Evolutionary conservation across 2,797 vertebrate genomes (phyloP).

Genomic region (Dallia pectoralis): DNA sequence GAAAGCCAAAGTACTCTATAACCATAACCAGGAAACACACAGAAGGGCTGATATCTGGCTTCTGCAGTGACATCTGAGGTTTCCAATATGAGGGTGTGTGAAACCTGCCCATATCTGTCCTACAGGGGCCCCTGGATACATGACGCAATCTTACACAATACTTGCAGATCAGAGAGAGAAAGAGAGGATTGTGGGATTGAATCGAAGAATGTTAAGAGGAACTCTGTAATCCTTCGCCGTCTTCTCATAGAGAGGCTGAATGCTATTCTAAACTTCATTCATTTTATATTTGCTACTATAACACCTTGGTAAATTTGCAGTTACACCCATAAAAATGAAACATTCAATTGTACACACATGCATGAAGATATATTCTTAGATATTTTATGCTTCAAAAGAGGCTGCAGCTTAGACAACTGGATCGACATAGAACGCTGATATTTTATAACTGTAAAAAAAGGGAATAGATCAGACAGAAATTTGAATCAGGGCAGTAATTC

Average conservation of each 20-base stretch:
- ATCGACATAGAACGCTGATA: no score
- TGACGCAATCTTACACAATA: constrained; percentile 75
- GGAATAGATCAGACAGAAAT: not conserved
- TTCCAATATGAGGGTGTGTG: constrained; percentile 54
- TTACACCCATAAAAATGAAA: not conserved
- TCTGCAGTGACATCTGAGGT: constrained; percentile 50
- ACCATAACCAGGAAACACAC: not conserved
- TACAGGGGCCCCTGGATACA: constrained; percentile 68
- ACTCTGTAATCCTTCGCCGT: not conserved
- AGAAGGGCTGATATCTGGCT: constrained; percentile 40
- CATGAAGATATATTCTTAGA: no score
- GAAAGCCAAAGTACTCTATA: not conserved
- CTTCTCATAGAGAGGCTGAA: not conserved
- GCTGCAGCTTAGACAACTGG: no score
- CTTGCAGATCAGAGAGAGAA: constrained; percentile 53
- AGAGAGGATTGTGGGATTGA: constrained; percentile 27
- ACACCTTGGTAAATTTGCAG: not conserved
- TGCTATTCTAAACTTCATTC: not conserved
- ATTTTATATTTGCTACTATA: not conserved
- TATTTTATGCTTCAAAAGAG: no score
- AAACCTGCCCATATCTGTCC: constrained; percentile 70
- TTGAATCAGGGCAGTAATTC: not conserved
- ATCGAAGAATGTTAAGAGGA: constrained; percentile 15
- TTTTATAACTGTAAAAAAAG: not conserved
- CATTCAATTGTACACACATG: not conserved